Conservation (phyloP, 35 echinoderm and acorn worm genomes). For the Anneissia japonica region DNA sequence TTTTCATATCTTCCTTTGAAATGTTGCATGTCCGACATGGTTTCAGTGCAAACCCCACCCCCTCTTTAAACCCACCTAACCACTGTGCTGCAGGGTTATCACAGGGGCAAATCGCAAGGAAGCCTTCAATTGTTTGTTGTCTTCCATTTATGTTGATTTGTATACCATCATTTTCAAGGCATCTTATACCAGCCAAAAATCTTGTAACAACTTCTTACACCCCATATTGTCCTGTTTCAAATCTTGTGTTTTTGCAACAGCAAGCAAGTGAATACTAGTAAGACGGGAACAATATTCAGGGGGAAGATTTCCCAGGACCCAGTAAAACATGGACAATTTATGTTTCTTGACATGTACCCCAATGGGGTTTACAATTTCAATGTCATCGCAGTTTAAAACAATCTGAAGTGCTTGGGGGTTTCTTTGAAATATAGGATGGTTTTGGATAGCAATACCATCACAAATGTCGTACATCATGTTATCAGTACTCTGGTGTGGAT, state of each 20-base stretch:
- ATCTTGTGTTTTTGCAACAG: slow-evolving; percentile 39
- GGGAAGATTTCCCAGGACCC: too few relatives aligned
- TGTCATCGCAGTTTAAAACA: too few relatives aligned
- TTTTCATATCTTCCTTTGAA: slow-evolving; percentile 27
- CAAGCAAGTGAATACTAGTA: slow-evolving; percentile 33
- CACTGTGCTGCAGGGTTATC: slow-evolving; percentile 54
- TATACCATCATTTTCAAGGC: slow-evolving; percentile 11
- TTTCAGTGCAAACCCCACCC: slow-evolving; percentile 58
- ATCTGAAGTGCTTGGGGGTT: too few relatives aligned
- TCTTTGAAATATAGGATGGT: too few relatives aligned
- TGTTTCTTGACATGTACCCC: too few relatives aligned
- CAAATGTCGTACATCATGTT: too few relatives aligned
- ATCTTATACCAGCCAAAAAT: slow-evolving; percentile 19
- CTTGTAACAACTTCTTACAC: too few relatives aligned
- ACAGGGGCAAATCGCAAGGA: slow-evolving; percentile 18
- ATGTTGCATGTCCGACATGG: slow-evolving; percentile 39
- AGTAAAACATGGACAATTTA: too few relatives aligned
- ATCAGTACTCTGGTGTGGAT: too few relatives aligned
- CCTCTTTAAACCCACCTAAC: slow-evolving; percentile 69
- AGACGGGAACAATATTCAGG: too few relatives aligned
- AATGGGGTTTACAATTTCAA: too few relatives aligned
- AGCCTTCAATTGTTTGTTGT: slow-evolving; percentile 22
- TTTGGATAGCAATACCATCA: too few relatives aligned
- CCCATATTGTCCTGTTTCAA: background rate
- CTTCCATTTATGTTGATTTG: slow-evolving; percentile 15